Base-by-base conservation (phyloP, 2,888 invertebrate species). In the Drosophila fungiperda region DNA sequence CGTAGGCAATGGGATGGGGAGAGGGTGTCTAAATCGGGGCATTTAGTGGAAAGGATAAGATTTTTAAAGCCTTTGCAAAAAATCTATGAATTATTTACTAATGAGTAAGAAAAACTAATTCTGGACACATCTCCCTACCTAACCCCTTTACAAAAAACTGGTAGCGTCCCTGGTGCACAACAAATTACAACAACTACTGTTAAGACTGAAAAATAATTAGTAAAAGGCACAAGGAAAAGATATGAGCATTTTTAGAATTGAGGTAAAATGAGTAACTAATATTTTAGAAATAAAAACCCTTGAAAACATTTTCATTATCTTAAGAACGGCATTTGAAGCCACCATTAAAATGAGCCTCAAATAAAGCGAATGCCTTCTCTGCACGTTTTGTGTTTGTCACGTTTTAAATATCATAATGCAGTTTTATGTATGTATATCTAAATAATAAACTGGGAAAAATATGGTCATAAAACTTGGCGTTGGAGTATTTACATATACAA, bases 361-460 rank as follows among this genome's bases (percentile, higher is more conserved):
- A n/a, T 23, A 67, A 20, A 23, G 49, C 9, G 57, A 57, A 32
- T 60, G 26, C 42, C 61, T 54, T 35, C 36, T 62, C 54, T 62
- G n/a, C 9, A 23, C 8, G n/a, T 17, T 54, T 35, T 6, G 29
- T 5, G 36, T 36, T n/a, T 52, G n/a, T n/a, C 32, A 32, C 32
- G 12, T n/a, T 32, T 32, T 50, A n/a, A 32, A n/a, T 11, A 32
- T 1, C 3, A 52, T 32, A 11, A 52, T 20, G n/a, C 3, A 38
- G 11, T 32, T 7, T n/a, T 35, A 61, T 15, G 15, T 20, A 40
- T 23, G 26, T 26, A 11, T 20, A 45, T 20, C 20, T 20, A 20
- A 45, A 20, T 20, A 45, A 20, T 45, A 20, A 45, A 45, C 1
- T 20, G 7, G 1, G 20, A 7, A 20, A 3, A 6, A 45, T 6